Base-by-base conservation (phyloP, 1,140 invertebrate genomes). In the Antheraea pernyi region DNA sequence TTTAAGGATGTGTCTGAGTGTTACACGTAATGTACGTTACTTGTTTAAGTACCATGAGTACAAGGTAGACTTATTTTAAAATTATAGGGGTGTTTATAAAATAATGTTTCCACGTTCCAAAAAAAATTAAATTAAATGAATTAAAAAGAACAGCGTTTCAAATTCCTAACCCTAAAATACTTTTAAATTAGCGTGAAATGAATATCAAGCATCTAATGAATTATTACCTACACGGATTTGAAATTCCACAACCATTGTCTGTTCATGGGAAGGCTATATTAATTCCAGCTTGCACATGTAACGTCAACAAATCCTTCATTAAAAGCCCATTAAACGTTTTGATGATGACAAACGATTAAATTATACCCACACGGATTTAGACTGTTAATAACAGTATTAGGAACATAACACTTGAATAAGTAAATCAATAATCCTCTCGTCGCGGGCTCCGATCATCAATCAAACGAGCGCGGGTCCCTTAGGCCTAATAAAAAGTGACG, bases 401-500 rank as follows among this genome's bases (percentile, higher is more conserved):
- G 74, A 72, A 76, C 46, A 53, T 53, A 53, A 74, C 71, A 77
- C 78, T 79, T 70, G 74, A 80, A 82, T 79, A 75, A 80, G 76
- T 78, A 76, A 88, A 85, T 88, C 85, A 89, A 87, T 88, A 83
- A 82, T 79, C 73, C 65, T 70, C 77, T 71, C 62, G 67, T 77
- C 75, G 73, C 74, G 76, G 71, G 39, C 77, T 71, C 71, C 78
- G 68, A 76, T 82, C 85, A 89, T 88, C 87, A 85, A 88, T 89
- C 87, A 86, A 82, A 77, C 77, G 72, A 66, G 69, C 80, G 78
- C 75, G 79, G 80, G 74, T 83, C 80, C 81, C 78, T 84, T 82
- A 81, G 72, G 77, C 77, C 80, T 78, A 77, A 82, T 84, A 89
- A 89, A 88, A 84, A 88, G 75, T 80, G 82, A 82, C 79, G 79